Evolutionary conservation across 2,797 vertebrate species (phyloP).

Genomic region (Erithacus rubecula): DNA sequence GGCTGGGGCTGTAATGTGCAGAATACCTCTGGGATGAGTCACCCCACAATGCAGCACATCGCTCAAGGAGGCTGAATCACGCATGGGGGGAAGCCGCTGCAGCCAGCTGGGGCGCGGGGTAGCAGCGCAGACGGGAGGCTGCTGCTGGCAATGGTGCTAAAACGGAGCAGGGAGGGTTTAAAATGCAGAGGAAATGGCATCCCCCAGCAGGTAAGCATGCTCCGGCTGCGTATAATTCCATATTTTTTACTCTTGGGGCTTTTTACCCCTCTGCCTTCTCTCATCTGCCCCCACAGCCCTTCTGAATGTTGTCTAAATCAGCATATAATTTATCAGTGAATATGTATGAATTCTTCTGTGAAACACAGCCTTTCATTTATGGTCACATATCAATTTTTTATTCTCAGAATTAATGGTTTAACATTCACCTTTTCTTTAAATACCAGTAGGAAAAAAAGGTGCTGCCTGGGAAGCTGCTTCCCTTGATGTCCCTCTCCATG

Average conservation of each 20-base stretch:
- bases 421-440: background rate
- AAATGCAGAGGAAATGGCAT: slow-evolving; percentile 80
- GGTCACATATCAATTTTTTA: background rate
- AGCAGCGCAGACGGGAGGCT: slow-evolving; percentile 31
- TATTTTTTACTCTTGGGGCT: background rate
- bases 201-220: slow-evolving; percentile 73
- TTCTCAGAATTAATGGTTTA: background rate
- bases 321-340: background rate
- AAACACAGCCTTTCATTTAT: background rate
- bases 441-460: background rate
- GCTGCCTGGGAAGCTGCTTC: slow-evolving; percentile 14
- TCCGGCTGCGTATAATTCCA: rapidly evolving
- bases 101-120: slow-evolving; percentile 68
- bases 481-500: background rate
- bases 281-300: background rate
- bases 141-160: slow-evolving; percentile 53
- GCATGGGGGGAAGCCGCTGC: slow-evolving; percentile 66
- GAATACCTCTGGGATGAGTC: slow-evolving; percentile 84
- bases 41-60: slow-evolving; percentile 79
- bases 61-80: slow-evolving; percentile 86
- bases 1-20: slow-evolving; percentile 74
- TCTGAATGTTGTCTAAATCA: background rate
- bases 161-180: background rate
- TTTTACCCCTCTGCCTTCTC: background rate
- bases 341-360: background rate